These are phyloP conservation scores for Coryphaenoides rupestris DNA, from an alignment of 2,113 vertebrate genomes.

Conservation along the genomic window DNA sequence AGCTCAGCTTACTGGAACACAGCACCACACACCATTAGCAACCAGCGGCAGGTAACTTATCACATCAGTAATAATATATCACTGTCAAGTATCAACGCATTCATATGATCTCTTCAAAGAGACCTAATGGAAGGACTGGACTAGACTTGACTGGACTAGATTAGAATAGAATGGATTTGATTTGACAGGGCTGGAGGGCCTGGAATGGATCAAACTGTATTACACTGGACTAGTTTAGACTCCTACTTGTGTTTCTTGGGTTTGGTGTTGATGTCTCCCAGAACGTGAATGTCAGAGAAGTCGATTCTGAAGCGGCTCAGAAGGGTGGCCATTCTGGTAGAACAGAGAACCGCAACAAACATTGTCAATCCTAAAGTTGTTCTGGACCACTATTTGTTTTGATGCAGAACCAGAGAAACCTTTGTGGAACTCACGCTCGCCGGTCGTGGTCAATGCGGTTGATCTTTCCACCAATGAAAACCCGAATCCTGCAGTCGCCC, in stretches of 20 bases:
- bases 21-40: neutral
- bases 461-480: constrained; percentile 82
- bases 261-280: constrained; percentile 97
- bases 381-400: neutral
- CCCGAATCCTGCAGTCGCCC: constrained; percentile 73
- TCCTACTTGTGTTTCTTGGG: constrained; percentile 93
- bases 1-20: constrained; percentile 78
- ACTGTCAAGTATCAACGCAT: too few relatives aligned
- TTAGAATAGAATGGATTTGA: neutral
- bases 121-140: neutral
- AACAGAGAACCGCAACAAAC: constrained; percentile 22
- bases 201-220: neutral
- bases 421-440: constrained; percentile 83
- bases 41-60: neutral
- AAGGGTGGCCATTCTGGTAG: constrained; percentile 88
- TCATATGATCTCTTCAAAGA: neutral
- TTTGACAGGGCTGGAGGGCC: neutral
- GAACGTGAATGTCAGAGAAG: constrained; percentile 92
- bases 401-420: neutral
- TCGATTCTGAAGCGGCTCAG: constrained; percentile 97
- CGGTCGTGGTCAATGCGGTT: constrained; percentile 98
- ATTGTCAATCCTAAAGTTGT: neutral
- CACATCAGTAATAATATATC: too few relatives aligned
- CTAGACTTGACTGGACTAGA: neutral
- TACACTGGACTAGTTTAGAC: neutral